A percentile compares a stretch with the other conserved stretches of the same genome.
phyloP scores from a whole-genome alignment of 2,888 invertebrate species.

The Poecilus cupreus region DNA sequence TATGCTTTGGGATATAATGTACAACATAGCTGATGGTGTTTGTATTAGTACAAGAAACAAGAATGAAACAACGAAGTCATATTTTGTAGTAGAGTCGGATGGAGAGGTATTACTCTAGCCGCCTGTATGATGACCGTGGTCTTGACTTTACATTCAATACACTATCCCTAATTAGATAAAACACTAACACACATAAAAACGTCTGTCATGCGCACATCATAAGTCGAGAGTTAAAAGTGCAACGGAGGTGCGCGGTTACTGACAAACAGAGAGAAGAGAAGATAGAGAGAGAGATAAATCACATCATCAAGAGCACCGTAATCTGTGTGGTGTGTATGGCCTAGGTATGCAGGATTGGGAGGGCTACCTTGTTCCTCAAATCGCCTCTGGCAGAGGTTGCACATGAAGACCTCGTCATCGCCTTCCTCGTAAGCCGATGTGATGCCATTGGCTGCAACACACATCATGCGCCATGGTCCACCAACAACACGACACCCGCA shows the following conservation, averaged over 20 bases:
- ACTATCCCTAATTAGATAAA: neutral
- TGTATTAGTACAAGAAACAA: neutral
- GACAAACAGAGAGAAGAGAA: neutral
- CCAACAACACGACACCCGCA: slow-evolving; percentile 23
- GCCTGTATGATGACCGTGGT: slow-evolving; percentile 20
- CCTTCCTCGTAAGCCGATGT: slow-evolving; percentile 59
- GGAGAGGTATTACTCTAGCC: slow-evolving; percentile 19
- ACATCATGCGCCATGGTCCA: slow-evolving; percentile 54
- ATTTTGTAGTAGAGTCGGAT: neutral
- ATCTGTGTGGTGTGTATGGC: neutral
- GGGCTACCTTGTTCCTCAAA: slow-evolving; percentile 85
- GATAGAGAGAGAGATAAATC: neutral
- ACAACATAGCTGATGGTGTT: no score
- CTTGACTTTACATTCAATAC: slow-evolving; percentile 43
- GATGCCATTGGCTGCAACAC: slow-evolving; percentile 62
- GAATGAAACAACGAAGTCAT: neutral
- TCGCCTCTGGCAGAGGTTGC: slow-evolving; percentile 86
- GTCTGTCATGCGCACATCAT: slow-evolving; percentile 26
- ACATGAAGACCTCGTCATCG: slow-evolving; percentile 79
- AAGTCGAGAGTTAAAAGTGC: neutral
- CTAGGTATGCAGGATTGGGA: slow-evolving; percentile 61
- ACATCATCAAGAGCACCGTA: neutral
- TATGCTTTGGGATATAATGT: no score
- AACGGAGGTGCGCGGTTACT: slow-evolving; percentile 9
- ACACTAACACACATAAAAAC: no score